Percentiles rank a stretch among this genome's conserved stretches.
These are phyloP conservation scores for Brachyhypopomus occidentalis DNA, from an alignment of 2,113 vertebrate species.

Conservation along the genomic window DNA sequence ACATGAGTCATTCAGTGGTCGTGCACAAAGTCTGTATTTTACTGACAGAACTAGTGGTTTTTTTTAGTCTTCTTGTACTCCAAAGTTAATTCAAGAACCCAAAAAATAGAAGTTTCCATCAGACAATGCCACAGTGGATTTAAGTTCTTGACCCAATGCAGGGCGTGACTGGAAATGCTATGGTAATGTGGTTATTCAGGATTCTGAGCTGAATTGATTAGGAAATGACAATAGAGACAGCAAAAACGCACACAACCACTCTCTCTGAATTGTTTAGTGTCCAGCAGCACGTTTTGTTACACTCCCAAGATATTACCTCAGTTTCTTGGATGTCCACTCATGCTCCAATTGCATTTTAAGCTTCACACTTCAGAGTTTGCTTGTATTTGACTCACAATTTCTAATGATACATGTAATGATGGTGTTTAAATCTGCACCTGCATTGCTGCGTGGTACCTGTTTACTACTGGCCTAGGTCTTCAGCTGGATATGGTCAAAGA, in stretches of 20 bases:
- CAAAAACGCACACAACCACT: not conserved
- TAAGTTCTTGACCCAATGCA: not conserved
- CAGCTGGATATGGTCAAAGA: not conserved
- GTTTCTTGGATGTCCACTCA: constrained; percentile 6
- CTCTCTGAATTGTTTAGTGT: not conserved
- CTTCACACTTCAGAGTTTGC: not conserved
- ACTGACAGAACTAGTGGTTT: not conserved
- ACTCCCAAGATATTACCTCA: constrained; percentile 5
- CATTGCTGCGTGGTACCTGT: not conserved
- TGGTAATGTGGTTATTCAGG: constrained; percentile 20
- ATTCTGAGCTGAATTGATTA: constrained; percentile 14
- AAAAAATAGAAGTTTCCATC: not conserved
- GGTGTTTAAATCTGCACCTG: not conserved
- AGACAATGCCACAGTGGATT: not conserved
- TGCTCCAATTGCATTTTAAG: too few relatives aligned
- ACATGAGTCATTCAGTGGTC: not conserved
- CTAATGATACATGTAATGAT: not conserved
- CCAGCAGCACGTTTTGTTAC: constrained; percentile 2
- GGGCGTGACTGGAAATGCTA: constrained; percentile 13
- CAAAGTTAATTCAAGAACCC: not conserved
- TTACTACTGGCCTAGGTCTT: not conserved
- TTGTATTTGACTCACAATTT: not conserved
- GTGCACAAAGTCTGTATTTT: not conserved
- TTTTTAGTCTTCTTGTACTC: not conserved
- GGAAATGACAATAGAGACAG: constrained; percentile 20